Evolutionary conservation across 2,113 vertebrate species (phyloP).

Genomic region (Osmerus mordax): DNA sequence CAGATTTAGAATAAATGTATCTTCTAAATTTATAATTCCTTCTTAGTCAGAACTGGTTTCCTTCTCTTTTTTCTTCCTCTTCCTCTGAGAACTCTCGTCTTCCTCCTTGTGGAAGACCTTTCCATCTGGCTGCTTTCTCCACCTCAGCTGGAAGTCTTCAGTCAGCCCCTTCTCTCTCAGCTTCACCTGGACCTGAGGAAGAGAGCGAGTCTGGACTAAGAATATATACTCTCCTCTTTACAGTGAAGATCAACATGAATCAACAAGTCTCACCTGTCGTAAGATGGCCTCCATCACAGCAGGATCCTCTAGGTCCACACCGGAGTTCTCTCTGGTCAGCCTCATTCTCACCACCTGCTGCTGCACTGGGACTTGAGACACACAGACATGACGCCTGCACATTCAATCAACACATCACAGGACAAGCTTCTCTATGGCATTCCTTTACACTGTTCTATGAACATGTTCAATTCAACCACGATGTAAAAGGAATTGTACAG

Average conservation of each 20-base stretch:
- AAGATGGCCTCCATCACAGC: background rate
- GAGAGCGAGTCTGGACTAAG: background rate
- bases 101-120: slow-evolving; percentile 13
- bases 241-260: no score
- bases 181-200: slow-evolving; percentile 15
- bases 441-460: no score
- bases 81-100: background rate
- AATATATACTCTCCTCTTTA: no score
- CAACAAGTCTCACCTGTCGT: background rate
- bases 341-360: background rate
- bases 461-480: no score
- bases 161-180: background rate
- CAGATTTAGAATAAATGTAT: no score
- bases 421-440: no score
- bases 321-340: background rate
- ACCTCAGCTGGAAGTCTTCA: background rate
- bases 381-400: no score
- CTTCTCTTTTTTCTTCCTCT: no score
- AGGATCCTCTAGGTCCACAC: background rate
- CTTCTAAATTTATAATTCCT: no score
- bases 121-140: slow-evolving; percentile 12
- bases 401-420: no score
- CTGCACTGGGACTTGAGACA: background rate
- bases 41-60: no score
- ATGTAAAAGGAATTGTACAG: no score